phyloP scores from a whole-genome alignment of 2,888 invertebrate species.

The Chrysodeixis includens region DNA sequence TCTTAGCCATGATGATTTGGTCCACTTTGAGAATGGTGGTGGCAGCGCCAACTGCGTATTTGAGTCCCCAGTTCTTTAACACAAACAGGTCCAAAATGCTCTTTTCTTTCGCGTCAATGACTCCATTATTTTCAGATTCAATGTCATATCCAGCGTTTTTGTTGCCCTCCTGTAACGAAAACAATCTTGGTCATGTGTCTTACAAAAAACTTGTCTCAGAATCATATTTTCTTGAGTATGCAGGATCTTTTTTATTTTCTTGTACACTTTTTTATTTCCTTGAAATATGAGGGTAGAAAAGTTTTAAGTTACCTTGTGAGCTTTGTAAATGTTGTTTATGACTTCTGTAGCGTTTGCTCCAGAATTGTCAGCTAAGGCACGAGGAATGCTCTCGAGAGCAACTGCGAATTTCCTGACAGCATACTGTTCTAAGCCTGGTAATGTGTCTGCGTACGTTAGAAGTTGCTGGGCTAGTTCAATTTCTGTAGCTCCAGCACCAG shows the following conservation, averaged over 20 bases:
- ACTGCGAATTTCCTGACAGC: constrained; percentile 97
- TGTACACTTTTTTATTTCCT: too few relatives aligned
- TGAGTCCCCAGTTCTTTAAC: constrained; percentile 97
- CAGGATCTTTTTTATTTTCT: too few relatives aligned
- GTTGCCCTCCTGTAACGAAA: constrained; percentile 91
- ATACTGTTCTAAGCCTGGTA: constrained; percentile 98
- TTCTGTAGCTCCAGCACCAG: constrained; percentile 99
- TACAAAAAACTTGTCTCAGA: too few relatives aligned
- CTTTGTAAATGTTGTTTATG: constrained; percentile 96
- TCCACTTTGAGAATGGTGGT: constrained; percentile 97
- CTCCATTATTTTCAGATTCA: constrained; percentile 92
- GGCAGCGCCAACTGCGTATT: constrained; percentile 98
- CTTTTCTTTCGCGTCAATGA: constrained; percentile 93
- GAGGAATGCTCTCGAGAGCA: constrained; percentile 97
- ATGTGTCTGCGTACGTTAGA: constrained; percentile 95
- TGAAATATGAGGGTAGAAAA: too few relatives aligned
- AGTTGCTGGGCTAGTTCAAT: constrained; percentile 97
- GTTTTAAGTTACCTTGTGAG: constrained; percentile 92
- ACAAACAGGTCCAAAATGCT: constrained; percentile 95
- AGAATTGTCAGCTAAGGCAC: constrained; percentile 97
- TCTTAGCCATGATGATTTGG: constrained; percentile 99
- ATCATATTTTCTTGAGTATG: too few relatives aligned
- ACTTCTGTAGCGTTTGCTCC: constrained; percentile 96
- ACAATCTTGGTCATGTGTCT: neutral
- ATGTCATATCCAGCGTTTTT: constrained; percentile 96